phyloP scores from a whole-genome alignment of 2,797 vertebrate genomes.

The Acipenser oxyrinchus region DNA sequence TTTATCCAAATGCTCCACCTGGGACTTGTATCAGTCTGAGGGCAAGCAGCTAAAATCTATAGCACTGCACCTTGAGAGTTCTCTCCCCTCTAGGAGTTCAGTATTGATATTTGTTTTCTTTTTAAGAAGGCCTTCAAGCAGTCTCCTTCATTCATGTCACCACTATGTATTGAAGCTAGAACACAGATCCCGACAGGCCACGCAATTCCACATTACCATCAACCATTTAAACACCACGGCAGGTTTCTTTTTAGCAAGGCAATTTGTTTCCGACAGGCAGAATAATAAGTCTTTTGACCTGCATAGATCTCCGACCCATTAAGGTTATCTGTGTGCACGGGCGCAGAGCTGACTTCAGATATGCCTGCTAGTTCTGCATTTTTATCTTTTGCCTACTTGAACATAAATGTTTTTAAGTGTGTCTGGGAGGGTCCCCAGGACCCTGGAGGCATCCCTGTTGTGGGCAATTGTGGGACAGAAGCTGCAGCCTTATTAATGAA shows the following conservation, averaged over 20 bases:
- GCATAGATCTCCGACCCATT: slow-evolving; percentile 74
- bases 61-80: neutral
- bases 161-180: slow-evolving; percentile 34
- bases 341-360: slow-evolving; percentile 65
- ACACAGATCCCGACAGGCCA: slow-evolving; percentile 36
- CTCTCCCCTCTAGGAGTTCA: neutral
- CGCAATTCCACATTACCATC: slow-evolving; percentile 48
- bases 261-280: slow-evolving; percentile 91
- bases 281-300: slow-evolving; percentile 97
- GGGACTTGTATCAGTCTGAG: too few species aligned
- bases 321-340: slow-evolving; percentile 70
- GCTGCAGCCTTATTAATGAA: slow-evolving; percentile 98
- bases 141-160: slow-evolving; percentile 47
- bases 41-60: neutral
- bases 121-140: slow-evolving; percentile 25
- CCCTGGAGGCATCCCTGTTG: slow-evolving; percentile 81
- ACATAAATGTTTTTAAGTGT: slow-evolving; percentile 98
- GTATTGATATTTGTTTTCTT: slow-evolving; percentile 27
- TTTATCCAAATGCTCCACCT: too few species aligned
- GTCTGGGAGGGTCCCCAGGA: slow-evolving; percentile 75
- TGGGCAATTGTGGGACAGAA: slow-evolving; percentile 91
- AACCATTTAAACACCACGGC: slow-evolving; percentile 71
- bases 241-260: slow-evolving; percentile 72
- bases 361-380: slow-evolving; percentile 72
- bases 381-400: slow-evolving; percentile 74